Percentiles rank a stretch among this genome's conserved stretches.
Evolutionary conservation across 92 coral and sea anemone species (phyloP).

Genomic region (Epizoanthus rinbou): DNA sequence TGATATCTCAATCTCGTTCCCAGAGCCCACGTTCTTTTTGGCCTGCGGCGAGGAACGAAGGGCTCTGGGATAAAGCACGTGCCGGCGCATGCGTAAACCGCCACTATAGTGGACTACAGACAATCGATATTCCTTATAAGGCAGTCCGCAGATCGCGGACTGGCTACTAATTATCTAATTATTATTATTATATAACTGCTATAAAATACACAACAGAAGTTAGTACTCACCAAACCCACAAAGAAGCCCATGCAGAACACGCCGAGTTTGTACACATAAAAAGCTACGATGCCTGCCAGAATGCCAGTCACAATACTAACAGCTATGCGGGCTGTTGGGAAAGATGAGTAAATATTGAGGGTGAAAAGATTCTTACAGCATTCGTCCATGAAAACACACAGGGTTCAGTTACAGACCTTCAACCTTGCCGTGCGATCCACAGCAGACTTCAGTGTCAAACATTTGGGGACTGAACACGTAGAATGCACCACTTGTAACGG

Average conservation of each 20-base stretch:
- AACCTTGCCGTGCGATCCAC: conserved; percentile 66
- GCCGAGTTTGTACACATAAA: conserved; percentile 90
- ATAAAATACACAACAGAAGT: neutral
- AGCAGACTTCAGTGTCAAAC: conserved; percentile 76
- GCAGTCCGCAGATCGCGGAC: no score
- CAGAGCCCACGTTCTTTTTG: no score
- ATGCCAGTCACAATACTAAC: conserved; percentile 80
- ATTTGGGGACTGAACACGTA: conserved; percentile 75
- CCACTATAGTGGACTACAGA: no score
- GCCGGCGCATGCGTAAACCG: no score
- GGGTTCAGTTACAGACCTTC: conserved; percentile 64
- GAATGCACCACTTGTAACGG: conserved; percentile 69
- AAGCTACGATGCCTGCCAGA: conserved; percentile 78
- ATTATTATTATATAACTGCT: no score
- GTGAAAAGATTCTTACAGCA: neutral
- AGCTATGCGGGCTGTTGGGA: conserved; percentile 76
- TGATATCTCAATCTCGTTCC: no score
- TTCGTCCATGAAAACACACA: no score
- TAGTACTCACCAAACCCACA: conserved; percentile 76
- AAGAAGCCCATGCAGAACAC: conserved; percentile 91
- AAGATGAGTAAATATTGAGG: neutral
- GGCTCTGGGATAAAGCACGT: no score
- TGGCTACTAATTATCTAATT: no score
- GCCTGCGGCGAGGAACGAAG: no score
- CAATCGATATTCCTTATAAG: no score